Evolutionary conservation across 1,140 invertebrate species (phyloP).

Genomic region (Macrobrachium rosenbergii): DNA sequence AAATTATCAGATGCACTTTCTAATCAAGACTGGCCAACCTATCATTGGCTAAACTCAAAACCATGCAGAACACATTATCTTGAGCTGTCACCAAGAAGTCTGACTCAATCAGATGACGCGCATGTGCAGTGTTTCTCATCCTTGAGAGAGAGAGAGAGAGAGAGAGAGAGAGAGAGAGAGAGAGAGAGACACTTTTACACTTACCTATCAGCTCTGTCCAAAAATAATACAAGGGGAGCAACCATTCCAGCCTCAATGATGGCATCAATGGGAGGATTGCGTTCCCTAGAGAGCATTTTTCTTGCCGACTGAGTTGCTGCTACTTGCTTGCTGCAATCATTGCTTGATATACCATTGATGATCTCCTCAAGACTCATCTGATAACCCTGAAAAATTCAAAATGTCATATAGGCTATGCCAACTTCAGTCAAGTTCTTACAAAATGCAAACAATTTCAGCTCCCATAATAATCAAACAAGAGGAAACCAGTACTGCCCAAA

Average conservation of each 20-base stretch:
- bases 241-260: conserved; percentile 91
- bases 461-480: not conserved
- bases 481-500: not conserved
- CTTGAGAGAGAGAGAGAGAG: not conserved
- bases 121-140: conserved; percentile 45
- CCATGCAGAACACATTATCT: conserved; percentile 34
- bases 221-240: conserved; percentile 71
- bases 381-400: conserved; percentile 26
- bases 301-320: conserved; percentile 82
- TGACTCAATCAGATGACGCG: conserved; percentile 43
- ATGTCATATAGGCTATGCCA: not conserved
- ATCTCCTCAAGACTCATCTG: conserved; percentile 67
- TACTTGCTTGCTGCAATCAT: conserved; percentile 76
- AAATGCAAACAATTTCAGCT: not conserved
- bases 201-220: conserved; percentile 62
- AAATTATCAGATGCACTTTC: conserved; percentile 36
- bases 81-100: not conserved
- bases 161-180: not conserved
- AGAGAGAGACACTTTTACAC: not conserved
- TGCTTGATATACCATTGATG: conserved; percentile 74
- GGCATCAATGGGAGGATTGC: conserved; percentile 93
- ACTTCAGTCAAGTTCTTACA: not conserved
- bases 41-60: conserved; percentile 21
- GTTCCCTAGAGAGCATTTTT: conserved; percentile 91
- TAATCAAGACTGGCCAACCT: conserved; percentile 37